These are phyloP conservation scores for Chelonoidis abingdonii DNA, from an alignment of 2,113 vertebrate genomes.

Conservation along the genomic window DNA sequence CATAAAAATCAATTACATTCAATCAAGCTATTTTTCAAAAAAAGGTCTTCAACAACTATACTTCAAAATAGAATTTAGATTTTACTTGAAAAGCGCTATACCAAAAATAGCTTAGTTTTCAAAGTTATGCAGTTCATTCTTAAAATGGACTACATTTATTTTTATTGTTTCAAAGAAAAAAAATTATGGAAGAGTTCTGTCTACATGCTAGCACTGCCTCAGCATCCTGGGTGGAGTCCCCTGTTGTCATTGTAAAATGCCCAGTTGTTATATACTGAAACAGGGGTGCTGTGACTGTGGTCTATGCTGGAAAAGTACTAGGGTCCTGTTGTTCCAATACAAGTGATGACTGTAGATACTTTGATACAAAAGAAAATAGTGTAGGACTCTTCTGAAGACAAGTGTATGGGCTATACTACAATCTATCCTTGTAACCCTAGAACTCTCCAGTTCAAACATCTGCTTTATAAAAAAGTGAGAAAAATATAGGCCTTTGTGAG, in stretches of 20 bases:
- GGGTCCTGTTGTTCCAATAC: not conserved
- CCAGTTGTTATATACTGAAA: not conserved
- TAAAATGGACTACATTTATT: not conserved
- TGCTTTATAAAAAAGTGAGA: not conserved
- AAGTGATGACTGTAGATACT: not conserved
- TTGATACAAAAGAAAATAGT: not conserved
- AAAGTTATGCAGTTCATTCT: not conserved
- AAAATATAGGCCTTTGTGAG: not conserved
- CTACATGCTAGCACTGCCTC: not conserved
- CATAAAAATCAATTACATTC: not conserved
- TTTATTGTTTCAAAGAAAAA: not conserved
- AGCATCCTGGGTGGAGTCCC: not conserved
- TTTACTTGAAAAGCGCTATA: not conserved
- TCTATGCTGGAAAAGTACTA: not conserved
- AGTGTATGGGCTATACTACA: not conserved
- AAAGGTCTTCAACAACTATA: not conserved
- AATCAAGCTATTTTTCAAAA: not conserved
- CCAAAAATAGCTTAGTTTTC: not conserved
- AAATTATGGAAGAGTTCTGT: not conserved
- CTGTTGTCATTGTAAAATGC: slow-evolving; percentile 9
- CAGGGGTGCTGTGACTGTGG: not conserved
- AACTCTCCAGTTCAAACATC: not conserved
- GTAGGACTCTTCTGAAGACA: not conserved
- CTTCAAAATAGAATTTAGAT: not conserved
- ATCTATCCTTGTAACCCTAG: not conserved